A percentile compares a stretch with the other conserved stretches of the same genome.
These are phyloP conservation scores for Allobates femoralis DNA, from an alignment of 2,797 vertebrate species.

Conservation along the genomic window DNA sequence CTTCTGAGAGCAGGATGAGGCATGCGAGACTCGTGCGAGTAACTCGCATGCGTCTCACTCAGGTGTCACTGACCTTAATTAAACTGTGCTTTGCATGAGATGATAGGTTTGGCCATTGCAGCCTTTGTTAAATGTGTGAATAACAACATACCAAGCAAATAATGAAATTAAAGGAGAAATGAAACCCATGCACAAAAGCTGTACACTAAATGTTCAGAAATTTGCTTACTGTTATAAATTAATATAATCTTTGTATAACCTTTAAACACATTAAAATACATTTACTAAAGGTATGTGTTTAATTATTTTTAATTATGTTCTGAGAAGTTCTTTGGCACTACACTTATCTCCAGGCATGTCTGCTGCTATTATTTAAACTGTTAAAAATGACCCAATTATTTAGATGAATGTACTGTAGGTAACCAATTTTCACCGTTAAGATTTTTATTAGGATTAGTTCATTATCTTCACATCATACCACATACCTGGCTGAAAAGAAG, in stretches of 20 bases:
- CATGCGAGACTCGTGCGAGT: too few relatives aligned
- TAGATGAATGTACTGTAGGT: slow-evolving; percentile 34
- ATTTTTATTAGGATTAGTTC: slow-evolving; percentile 17
- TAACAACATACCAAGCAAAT: background rate
- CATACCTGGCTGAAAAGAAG: background rate
- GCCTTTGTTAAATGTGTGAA: background rate
- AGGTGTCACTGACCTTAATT: too few relatives aligned
- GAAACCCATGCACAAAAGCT: background rate
- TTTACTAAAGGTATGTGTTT: slow-evolving; percentile 67
- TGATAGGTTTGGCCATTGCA: too few relatives aligned
- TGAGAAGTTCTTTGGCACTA: slow-evolving; percentile 23
- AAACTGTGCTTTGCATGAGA: too few relatives aligned
- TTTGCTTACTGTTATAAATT: background rate
- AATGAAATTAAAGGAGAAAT: background rate
- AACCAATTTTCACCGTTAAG: slow-evolving; percentile 20
- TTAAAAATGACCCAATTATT: slow-evolving; percentile 36
- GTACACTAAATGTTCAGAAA: background rate
- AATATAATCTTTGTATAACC: slow-evolving; percentile 9
- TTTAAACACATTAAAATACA: slow-evolving; percentile 64
- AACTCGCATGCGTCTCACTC: too few relatives aligned
- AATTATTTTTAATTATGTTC: slow-evolving; percentile 18
- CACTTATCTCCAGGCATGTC: slow-evolving; percentile 33
- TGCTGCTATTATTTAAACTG: slow-evolving; percentile 18
- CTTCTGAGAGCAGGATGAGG: too few relatives aligned
- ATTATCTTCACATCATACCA: slow-evolving; percentile 13